phyloP scores from a whole-genome alignment of 2,113 vertebrate genomes.

The Shinisaurus crocodilurus region DNA sequence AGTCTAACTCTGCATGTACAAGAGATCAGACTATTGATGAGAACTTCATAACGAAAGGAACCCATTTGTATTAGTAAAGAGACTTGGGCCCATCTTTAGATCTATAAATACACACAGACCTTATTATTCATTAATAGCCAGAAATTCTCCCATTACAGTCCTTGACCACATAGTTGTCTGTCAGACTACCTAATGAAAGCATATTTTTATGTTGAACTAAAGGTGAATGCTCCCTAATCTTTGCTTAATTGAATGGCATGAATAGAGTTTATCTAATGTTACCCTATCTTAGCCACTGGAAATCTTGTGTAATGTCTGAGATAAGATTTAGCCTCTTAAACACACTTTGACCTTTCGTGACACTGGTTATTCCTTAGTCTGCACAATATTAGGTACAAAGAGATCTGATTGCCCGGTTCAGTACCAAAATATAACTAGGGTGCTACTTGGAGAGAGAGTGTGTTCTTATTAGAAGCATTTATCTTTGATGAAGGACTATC shows the following conservation, averaged over 20 bases:
- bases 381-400: slow-evolving; percentile 11
- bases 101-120: slow-evolving; percentile 23
- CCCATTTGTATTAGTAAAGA: not conserved
- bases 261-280: slow-evolving; percentile 29
- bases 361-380: not conserved
- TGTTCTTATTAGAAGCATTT: slow-evolving; percentile 18
- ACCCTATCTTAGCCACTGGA: not conserved
- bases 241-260: slow-evolving; percentile 37
- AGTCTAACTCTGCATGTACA: not conserved
- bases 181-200: slow-evolving; percentile 9
- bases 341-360: not conserved
- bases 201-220: not conserved
- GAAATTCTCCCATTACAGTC: slow-evolving; percentile 23
- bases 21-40: not conserved
- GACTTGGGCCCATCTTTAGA: not conserved
- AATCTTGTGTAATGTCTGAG: not conserved
- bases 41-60: not conserved
- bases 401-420: slow-evolving; percentile 9
- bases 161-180: not conserved
- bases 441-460: not conserved
- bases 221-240: not conserved
- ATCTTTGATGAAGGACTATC: slow-evolving; percentile 11
- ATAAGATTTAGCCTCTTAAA: not conserved
- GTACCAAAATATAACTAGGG: rapidly evolving
- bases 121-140: slow-evolving; percentile 41